Conservation (phyloP, 2,888 invertebrate genomes). For the Zhuqinia jingwanae region DNA sequence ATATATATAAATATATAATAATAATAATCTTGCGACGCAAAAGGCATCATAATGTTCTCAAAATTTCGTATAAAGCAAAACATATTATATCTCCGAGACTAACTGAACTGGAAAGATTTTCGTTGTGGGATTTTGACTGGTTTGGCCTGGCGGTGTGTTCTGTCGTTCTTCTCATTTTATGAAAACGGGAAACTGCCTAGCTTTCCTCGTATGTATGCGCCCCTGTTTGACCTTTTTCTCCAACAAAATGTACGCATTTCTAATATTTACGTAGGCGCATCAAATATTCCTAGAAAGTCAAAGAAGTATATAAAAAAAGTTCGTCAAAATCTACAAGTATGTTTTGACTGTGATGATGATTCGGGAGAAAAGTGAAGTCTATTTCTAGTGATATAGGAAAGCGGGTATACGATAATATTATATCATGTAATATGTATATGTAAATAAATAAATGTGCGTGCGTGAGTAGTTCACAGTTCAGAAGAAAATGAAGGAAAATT, state of each 20-base stretch:
- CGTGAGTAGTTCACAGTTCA: slow-evolving; percentile 9
- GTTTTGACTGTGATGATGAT: background rate
- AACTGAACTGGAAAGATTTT: slow-evolving; percentile 56
- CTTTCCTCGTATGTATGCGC: slow-evolving; percentile 9
- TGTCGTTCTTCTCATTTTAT: background rate
- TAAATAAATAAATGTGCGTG: no score
- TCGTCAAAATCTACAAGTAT: slow-evolving; percentile 13
- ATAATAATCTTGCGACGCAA: background rate
- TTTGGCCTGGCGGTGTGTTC: background rate
- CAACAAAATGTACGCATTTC: slow-evolving; percentile 43
- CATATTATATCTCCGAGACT: slow-evolving; percentile 20
- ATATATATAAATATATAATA: no score
- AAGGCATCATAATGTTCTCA: background rate
- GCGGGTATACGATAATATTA: background rate
- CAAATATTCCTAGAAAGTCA: slow-evolving; percentile 51
- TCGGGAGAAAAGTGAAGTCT: background rate
- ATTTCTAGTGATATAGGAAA: background rate
- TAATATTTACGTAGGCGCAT: slow-evolving; percentile 57
- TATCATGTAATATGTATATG: background rate
- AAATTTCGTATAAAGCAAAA: slow-evolving; percentile 43
- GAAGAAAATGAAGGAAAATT: slow-evolving; percentile 56
- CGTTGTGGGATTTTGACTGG: slow-evolving; percentile 50
- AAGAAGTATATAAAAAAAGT: slow-evolving; percentile 45
- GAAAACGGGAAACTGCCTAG: background rate
- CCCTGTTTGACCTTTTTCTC: slow-evolving; percentile 53